phyloP scores from a whole-genome alignment of 2,888 invertebrate genomes.

The Netelia virgata region DNA sequence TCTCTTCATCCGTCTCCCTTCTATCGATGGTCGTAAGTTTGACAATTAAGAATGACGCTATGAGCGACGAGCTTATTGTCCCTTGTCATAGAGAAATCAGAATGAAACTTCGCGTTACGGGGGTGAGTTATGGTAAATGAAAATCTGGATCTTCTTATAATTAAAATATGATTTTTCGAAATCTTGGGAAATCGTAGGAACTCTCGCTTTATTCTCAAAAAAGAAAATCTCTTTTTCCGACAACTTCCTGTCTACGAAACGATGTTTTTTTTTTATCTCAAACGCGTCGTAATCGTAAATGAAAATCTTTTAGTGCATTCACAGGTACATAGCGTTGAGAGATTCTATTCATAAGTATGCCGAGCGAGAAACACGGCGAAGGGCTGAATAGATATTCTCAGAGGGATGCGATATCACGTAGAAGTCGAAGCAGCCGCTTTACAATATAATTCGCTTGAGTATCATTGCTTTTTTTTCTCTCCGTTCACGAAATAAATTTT shows the following conservation, averaged over 20 bases:
- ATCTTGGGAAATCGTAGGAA: too few relatives aligned
- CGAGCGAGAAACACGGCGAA: background rate
- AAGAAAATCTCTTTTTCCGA: too few relatives aligned
- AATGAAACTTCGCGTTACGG: too few relatives aligned
- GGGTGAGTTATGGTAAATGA: too few relatives aligned
- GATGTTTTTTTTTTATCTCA: too few relatives aligned
- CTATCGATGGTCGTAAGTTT: conserved; percentile 1
- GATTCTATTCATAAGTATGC: conserved; percentile 44
- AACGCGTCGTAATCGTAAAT: conserved; percentile 23
- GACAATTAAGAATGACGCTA: background rate
- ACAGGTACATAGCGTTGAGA: conserved; percentile 15
- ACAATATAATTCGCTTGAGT: conserved; percentile 44
- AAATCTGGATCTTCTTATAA: background rate
- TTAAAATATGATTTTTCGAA: background rate
- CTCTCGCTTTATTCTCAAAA: too few relatives aligned
- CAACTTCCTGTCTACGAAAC: too few relatives aligned
- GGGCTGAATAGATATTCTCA: conserved; percentile 37
- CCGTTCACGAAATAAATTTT: conserved; percentile 25
- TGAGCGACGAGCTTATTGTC: background rate
- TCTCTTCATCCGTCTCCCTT: background rate
- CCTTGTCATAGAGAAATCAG: background rate
- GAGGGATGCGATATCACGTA: conserved; percentile 21
- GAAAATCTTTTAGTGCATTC: conserved; percentile 21
- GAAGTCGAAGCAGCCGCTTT: conserved; percentile 33
- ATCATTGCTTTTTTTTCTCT: background rate